Evolutionary conservation across 2,113 vertebrate species (phyloP), one percentile per base, ranked within the genome.

Genomic region (Syngnathus floridae): DNA sequence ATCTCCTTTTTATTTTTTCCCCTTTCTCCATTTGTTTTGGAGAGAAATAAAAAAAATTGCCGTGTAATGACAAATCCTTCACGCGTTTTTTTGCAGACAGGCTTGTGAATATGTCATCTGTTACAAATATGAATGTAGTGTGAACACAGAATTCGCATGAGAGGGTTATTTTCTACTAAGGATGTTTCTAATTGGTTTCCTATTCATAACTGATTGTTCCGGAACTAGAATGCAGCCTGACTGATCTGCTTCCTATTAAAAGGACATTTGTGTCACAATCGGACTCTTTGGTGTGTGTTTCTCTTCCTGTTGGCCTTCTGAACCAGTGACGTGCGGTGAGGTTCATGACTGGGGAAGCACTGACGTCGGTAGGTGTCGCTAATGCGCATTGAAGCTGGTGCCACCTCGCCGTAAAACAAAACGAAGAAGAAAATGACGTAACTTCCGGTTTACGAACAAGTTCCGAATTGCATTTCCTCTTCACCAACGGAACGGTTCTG

Each of bases 161-260:
- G 81, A 87, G 86, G 81, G 84, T 87, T 89, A 81, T 92, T 90
- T 90, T 90, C 86, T 92, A 91, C 88, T 49, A n/a, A 86, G 80
- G 79, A 89, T 84, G 87, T 91, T 92, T 92, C 75, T 90, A 84
- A 87, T 87, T 89, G 81, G 71, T 90, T 88, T 90, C 79, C 82
- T 85, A 83, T 86, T 31, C 70, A 81, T 89, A 82, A 83, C 72
- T 72, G 77, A 84, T 86, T 62, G 77, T 85, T 86, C 83, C 59
- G 78, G 75, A 83, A 59, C 68, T 79, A 85, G 85, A 90, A 80
- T 88, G 86, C 88, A 89, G 85, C 88, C 84, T 87, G 79, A 82
- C 81, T 85, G 82, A 86, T 84, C 87, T 86, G 90, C 87, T 90
- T 90, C 88, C 86, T 87, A 91, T 87, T 90, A 91, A 90, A 61